Base-by-base conservation (phyloP, 1,140 invertebrate species). In the Condylostylus longicornis region DNA sequence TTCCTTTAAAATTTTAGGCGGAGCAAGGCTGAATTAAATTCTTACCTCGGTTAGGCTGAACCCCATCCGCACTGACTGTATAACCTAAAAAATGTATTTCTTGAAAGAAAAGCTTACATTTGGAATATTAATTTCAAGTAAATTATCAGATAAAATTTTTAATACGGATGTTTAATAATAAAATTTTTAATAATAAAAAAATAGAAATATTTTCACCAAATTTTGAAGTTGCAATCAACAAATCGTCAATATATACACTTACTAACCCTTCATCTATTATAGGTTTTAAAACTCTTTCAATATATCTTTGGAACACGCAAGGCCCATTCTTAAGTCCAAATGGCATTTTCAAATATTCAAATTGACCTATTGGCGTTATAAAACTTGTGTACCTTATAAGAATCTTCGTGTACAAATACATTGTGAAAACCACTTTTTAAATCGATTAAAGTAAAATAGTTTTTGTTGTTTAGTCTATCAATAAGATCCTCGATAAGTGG, bases 61-160 rank as follows among this genome's bases (percentile, higher is more conserved):
- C 41, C 2, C 42, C 42, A 2, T 41, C 13, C 3, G 15, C 4
- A 1, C 18, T 29, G 0, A 42, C 31, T 1, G 2, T 6, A 22
- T 42, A 43, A 0, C 45, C 41, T 20, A 49, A 40, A 37, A 43
- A 47, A 5, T 37, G 22, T 18, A 47, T 27, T 33, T 42, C 5
- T 3, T 22, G 36, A 1, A 31, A 12, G 3, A 42, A 23, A 20
- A 44, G 42, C 8, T 18, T 15, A 33, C 45, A 47, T 22, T 44
- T 9, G 37, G 34, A 2, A 42, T 14, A n/a, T 36, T 27, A 5
- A 45, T 18, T 22, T 37, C 32, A 9, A 48, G 27, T 28, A 33
- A 29, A 36, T 38, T 40, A 1, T 33, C 23, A 3, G 31, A 33
- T 3, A 38, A 15, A 13, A 21, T 9, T 30, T 28, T 34, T n/a